phyloP scores from a whole-genome alignment of 2,888 invertebrate species.

The Scaptomyza polygonia region DNA sequence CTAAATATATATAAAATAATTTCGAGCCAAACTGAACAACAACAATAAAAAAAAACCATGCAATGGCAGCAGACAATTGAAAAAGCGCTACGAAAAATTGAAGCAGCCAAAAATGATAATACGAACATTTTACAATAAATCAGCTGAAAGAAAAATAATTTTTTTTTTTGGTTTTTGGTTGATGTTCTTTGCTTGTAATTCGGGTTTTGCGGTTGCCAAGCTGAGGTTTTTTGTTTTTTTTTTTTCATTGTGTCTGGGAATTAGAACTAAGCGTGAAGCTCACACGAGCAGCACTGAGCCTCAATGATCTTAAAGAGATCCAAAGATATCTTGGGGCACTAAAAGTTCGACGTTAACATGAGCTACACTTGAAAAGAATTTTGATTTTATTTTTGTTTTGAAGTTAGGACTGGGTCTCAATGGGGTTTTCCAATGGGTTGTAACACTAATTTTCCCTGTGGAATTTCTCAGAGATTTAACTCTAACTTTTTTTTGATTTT shows the following conservation, averaged over 20 bases:
- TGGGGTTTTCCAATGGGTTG: no score
- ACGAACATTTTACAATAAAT: slow-evolving; percentile 59
- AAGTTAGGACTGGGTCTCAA: no score
- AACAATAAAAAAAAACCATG: slow-evolving; percentile 31
- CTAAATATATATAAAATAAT: slow-evolving; percentile 77
- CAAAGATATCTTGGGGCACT: slow-evolving; percentile 3
- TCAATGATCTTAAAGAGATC: slow-evolving; percentile 25
- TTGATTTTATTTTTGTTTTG: no score
- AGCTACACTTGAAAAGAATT: no score
- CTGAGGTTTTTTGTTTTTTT: slow-evolving; percentile 4
- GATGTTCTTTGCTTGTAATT: slow-evolving; percentile 25
- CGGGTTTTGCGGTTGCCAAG: slow-evolving; percentile 44
- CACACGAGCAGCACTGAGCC: slow-evolving; percentile 40
- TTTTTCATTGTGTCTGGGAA: slow-evolving; percentile 39
- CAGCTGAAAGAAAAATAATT: slow-evolving; percentile 49
- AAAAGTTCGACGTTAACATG: no score
- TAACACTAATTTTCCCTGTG: no score
- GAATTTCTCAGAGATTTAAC: no score
- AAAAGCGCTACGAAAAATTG: slow-evolving; percentile 45
- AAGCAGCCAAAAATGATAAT: slow-evolving; percentile 49
- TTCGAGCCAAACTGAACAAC: slow-evolving; percentile 44
- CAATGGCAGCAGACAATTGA: slow-evolving; percentile 56
- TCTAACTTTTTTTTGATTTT: no score
- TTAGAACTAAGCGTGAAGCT: slow-evolving; percentile 51
- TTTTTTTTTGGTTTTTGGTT: not conserved